Percentiles rank a stretch among this genome's conserved stretches.
These are phyloP conservation scores for Rhinolophus ferrumequinum DNA, from an alignment of 2,113 vertebrate species.

Conservation along the genomic window DNA sequence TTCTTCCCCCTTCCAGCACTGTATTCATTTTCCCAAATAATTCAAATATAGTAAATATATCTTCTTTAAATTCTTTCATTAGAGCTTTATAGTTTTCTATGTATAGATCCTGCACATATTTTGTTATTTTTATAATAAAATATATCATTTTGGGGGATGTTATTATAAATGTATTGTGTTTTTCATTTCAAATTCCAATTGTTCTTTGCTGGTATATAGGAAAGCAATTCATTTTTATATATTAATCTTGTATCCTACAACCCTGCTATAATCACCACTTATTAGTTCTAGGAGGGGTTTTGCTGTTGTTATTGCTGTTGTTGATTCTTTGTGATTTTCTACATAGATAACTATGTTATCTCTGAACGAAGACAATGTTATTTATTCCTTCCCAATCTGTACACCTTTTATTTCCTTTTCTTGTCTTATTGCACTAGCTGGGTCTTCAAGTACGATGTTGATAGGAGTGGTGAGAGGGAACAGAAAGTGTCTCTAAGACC, in stretches of 20 bases:
- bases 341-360: neutral
- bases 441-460: neutral
- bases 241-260: neutral
- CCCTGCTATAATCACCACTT: neutral
- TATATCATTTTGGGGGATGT: neutral
- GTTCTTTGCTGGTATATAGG: neutral
- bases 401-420: neutral
- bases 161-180: neutral
- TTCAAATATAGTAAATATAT: neutral
- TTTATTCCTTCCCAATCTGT: neutral
- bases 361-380: neutral
- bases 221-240: neutral
- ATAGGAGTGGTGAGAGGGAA: neutral
- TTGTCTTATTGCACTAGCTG: neutral
- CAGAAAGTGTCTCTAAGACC: neutral
- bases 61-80: neutral
- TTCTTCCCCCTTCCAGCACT: neutral
- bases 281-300: neutral
- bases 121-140: neutral
- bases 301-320: neutral
- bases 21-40: neutral
- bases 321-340: neutral
- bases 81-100: neutral
- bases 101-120: neutral
- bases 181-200: neutral